Evolutionary conservation across 2,113 vertebrate genomes (phyloP).

Genomic region (Cacatua alba): DNA sequence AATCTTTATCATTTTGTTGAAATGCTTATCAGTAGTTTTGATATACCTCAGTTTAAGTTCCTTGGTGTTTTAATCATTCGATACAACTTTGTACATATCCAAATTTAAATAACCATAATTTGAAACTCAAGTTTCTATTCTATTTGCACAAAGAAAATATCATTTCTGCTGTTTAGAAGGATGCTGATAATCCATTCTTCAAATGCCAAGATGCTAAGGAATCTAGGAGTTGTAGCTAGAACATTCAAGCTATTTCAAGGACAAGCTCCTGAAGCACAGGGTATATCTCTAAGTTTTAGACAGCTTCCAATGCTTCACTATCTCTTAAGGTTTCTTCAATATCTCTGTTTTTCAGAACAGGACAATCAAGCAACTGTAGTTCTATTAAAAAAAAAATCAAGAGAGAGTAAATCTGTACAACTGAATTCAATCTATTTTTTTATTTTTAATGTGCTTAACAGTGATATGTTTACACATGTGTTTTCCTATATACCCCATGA

Average conservation of each 20-base stretch:
- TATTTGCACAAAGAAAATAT: background rate
- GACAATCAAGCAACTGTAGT: background rate
- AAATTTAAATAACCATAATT: background rate
- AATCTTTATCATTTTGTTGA: background rate
- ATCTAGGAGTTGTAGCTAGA: background rate
- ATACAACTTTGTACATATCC: background rate
- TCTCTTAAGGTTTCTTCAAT: accelerated
- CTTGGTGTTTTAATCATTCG: background rate
- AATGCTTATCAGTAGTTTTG: background rate
- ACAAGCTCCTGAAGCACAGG: background rate
- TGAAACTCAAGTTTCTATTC: background rate
- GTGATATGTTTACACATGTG: background rate
- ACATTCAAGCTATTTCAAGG: background rate
- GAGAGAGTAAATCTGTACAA: background rate
- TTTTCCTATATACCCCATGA: background rate
- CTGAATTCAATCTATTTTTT: background rate
- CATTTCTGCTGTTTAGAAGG: background rate
- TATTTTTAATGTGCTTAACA: background rate
- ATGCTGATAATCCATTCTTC: background rate
- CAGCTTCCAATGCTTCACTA: background rate
- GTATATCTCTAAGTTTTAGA: background rate
- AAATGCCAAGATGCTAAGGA: background rate
- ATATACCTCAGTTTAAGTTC: background rate
- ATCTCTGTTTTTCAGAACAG: background rate
- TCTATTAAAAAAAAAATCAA: background rate